Evolutionary conservation across 2,113 vertebrate species (phyloP).

Genomic region (Hystrix brachyura): DNA sequence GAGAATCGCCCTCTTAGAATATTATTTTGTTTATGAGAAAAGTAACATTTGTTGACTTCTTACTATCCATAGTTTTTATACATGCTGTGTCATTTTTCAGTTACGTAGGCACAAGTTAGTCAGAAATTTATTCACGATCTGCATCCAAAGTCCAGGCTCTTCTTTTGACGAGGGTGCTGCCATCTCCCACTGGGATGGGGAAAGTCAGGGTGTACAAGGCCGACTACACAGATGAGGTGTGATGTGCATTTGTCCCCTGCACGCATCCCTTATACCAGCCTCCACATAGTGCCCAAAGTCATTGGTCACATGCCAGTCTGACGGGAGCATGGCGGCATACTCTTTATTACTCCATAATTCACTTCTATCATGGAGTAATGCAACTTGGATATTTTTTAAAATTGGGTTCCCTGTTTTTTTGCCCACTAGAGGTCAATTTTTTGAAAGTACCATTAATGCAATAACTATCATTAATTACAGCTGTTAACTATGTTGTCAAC

Average conservation of each 20-base stretch:
- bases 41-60: neutral
- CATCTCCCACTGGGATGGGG: neutral
- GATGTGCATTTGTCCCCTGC: neutral
- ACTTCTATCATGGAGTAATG: neutral
- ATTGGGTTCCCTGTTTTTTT: neutral
- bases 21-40: neutral
- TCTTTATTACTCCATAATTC: neutral
- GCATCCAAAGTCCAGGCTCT: neutral
- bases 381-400: conserved; percentile 38
- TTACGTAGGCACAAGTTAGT: neutral
- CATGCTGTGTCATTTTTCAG: neutral
- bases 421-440: neutral
- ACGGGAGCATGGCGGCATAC: neutral
- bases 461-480: conserved; percentile 7
- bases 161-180: neutral
- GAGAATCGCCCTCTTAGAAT: neutral
- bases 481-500: neutral
- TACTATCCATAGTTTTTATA: neutral
- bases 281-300: neutral
- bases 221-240: neutral
- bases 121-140: neutral
- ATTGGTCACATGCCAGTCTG: neutral
- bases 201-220: neutral
- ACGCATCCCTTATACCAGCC: neutral
- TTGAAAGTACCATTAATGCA: neutral